Base-by-base conservation (phyloP, 1,140 invertebrate species). In the Microplitis mediator region DNA sequence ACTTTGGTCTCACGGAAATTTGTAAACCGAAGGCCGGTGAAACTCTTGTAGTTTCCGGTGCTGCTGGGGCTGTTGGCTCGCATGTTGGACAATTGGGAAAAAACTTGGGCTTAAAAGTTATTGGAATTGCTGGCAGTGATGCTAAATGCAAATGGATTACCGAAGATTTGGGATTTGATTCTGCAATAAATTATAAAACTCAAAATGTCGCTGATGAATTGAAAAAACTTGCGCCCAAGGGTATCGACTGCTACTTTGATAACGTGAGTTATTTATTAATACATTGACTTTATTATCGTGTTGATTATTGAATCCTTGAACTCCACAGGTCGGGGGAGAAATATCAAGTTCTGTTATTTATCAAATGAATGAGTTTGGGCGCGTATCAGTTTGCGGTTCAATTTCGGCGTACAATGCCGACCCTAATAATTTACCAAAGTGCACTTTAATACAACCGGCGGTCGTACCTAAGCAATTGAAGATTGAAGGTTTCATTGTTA, bases 71-170 rank as follows among this genome's bases (percentile, higher is more conserved):
- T 39, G 92, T 94, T 14, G 92, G 92, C 4, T 90, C 88, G 73
- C 84, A 91, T 52, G 93, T 94, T 4, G 92, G 92, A 11, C 93
- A 94, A 86, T 92, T 94, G 62, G 92, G 89, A 3, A 93, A 92
- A 82, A 90, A 92, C 72, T 23, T 73, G 88, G 91, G 91, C 14
- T 91, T 92, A 56, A 89, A 82, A 72, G 92, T 93, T 0, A 91
- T 95, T 75, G 93, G 92, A 4, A 91, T 92, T 78, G 90, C 92
- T 69, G 92, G 92, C 8, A 88, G 89, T 11, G 90, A 93, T 67
- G 90, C 90, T 0, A 94, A 95, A 87, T 89, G 91, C 71, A 82
- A 89, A 72, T 93, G 91, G 91, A 78, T 94, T 2, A 88, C 87
- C 31, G 79, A 91, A 4, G 88, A 92, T 56, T 77, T 93, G 2